These are phyloP conservation scores for Chrysemys picta DNA, from an alignment of 2,113 vertebrate genomes.

Conservation along the genomic window DNA sequence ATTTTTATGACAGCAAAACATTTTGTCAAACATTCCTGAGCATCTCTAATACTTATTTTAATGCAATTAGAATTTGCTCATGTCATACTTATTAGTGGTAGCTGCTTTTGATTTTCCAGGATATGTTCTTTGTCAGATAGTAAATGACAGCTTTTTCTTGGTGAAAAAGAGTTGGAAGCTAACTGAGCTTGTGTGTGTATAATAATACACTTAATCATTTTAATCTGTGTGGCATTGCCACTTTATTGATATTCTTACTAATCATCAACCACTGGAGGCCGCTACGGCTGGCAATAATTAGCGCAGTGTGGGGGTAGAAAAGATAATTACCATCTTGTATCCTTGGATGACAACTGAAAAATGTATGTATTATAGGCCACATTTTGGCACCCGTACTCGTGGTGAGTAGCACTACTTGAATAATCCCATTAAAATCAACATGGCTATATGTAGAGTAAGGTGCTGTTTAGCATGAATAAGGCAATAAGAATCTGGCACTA, in stretches of 20 bases:
- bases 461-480: rapidly evolving
- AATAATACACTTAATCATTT: not conserved
- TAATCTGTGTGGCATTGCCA: not conserved
- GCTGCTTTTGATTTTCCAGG: not conserved
- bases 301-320: not conserved
- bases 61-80: not conserved
- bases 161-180: not conserved
- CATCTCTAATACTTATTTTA: not conserved
- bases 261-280: not conserved
- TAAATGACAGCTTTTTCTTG: not conserved
- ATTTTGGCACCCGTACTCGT: not conserved
- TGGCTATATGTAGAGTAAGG: not conserved
- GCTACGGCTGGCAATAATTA: rapidly evolving
- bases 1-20: not conserved
- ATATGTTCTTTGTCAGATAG: not conserved
- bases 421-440: not conserved
- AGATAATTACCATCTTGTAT: not conserved
- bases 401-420: not conserved
- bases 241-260: not conserved
- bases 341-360: not conserved
- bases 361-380: not conserved
- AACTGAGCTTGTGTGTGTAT: not conserved
- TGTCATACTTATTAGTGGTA: not conserved
- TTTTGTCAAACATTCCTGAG: not conserved
- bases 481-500: rapidly evolving